Evolutionary conservation across 2,113 vertebrate genomes (phyloP).

Genomic region (Galbula dea): DNA sequence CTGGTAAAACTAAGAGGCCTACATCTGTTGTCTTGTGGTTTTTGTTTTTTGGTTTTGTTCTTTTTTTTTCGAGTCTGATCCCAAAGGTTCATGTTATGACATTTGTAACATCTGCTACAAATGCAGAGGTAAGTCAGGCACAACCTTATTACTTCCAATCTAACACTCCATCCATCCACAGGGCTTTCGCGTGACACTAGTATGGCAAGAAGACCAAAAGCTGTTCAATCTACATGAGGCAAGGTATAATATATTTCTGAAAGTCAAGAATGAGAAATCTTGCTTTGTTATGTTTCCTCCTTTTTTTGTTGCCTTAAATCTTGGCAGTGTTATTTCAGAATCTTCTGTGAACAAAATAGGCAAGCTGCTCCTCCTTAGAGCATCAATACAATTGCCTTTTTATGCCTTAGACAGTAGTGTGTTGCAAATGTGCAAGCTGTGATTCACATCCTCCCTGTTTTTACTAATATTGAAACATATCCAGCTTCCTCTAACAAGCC

Average conservation of each 20-base stretch:
- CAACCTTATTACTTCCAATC: slow-evolving; percentile 71
- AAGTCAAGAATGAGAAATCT: neutral
- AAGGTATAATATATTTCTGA: slow-evolving; percentile 36
- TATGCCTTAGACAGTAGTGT: slow-evolving; percentile 7
- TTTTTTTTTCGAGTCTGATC: slow-evolving; percentile 47
- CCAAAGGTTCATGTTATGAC: slow-evolving; percentile 73
- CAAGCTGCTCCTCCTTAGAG: slow-evolving; percentile 3
- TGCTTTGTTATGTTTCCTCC: neutral
- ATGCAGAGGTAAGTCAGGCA: slow-evolving; percentile 71
- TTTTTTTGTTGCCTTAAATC: neutral
- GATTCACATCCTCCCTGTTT: slow-evolving; percentile 19
- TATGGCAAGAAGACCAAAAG: slow-evolving; percentile 29
- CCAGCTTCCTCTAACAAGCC: neutral
- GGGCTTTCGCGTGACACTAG: slow-evolving; percentile 54
- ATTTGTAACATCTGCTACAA: slow-evolving; percentile 74
- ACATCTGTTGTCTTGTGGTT: slow-evolving; percentile 61
- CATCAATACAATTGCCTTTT: slow-evolving; percentile 43
- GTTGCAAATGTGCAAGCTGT: slow-evolving; percentile 4
- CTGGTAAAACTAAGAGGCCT: slow-evolving; percentile 62
- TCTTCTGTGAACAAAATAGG: slow-evolving; percentile 42
- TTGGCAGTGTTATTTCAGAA: slow-evolving; percentile 15
- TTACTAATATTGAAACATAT: neutral
- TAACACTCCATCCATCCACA: slow-evolving; percentile 61
- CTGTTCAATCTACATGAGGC: neutral
- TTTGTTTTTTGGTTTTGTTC: too few species aligned